Percentiles rank a stretch among this genome's conserved stretches.
Evolutionary conservation across 1,140 invertebrate species (phyloP).

Genomic region (Monomorium pharaonis): DNA sequence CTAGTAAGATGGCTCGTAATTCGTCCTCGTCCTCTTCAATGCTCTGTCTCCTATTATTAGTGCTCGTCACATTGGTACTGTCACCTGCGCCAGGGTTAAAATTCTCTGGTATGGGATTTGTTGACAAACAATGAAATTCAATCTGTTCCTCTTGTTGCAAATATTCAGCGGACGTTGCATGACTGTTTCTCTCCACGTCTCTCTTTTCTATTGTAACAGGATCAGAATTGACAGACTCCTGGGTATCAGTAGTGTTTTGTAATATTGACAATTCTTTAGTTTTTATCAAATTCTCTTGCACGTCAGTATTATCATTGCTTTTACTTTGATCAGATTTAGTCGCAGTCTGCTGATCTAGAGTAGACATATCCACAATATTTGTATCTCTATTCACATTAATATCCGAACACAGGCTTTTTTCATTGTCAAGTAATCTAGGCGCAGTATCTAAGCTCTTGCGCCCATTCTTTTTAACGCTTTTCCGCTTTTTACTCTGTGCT

Average conservation of each 20-base stretch:
- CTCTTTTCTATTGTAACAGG: not conserved
- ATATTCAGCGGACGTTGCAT: not conserved
- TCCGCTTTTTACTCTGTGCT: slow-evolving; percentile 43
- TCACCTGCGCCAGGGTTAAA: not conserved
- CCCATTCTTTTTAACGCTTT: not conserved
- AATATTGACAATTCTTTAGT: not conserved
- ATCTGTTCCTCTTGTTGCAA: not conserved
- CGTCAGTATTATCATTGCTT: not conserved
- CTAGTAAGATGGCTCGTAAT: slow-evolving; percentile 79
- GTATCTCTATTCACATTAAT: slow-evolving; percentile 12
- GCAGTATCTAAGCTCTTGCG: not conserved
- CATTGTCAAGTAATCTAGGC: not conserved
- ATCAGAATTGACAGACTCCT: not conserved
- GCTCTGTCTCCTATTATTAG: slow-evolving; percentile 72
- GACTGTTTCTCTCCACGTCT: not conserved
- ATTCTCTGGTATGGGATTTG: not conserved
- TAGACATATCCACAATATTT: not conserved
- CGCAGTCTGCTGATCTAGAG: not conserved
- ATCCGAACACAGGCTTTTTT: not conserved
- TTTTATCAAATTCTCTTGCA: not conserved
- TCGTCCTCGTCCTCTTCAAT: slow-evolving; percentile 82
- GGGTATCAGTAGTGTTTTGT: not conserved
- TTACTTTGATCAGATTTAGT: not conserved
- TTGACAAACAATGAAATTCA: not conserved
- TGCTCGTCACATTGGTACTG: not conserved